Conservation (phyloP, 30 jellyfish, hydroid and myxozoan genomes). For the Pelagia noctiluca region DNA sequence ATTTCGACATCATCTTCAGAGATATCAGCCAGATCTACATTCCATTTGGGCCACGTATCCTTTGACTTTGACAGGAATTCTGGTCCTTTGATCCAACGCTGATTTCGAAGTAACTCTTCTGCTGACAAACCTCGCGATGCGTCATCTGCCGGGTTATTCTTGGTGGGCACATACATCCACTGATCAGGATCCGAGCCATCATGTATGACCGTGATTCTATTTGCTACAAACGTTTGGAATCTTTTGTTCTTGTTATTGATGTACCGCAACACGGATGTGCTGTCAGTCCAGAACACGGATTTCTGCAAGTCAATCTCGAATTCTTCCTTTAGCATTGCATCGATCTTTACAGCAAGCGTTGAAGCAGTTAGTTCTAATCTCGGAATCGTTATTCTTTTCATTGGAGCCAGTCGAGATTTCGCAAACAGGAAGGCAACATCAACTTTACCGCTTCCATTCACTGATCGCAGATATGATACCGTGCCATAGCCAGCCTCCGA, state of each 20-base stretch:
- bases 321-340: conserved; percentile 49
- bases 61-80: conserved; percentile 21
- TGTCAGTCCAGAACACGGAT: conserved; percentile 64
- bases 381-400: conserved; percentile 63
- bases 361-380: conserved; percentile 72
- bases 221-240: conserved; percentile 71
- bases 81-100: conserved; percentile 67
- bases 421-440: conserved; percentile 38
- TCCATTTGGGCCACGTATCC: conserved; percentile 34
- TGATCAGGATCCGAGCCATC: conserved; percentile 40
- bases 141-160: conserved; percentile 60
- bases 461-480: conserved; percentile 56
- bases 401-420: conserved; percentile 61
- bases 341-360: conserved; percentile 54
- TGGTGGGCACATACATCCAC: conserved; percentile 48
- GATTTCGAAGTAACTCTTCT: conserved; percentile 9
- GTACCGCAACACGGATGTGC: conserved; percentile 57
- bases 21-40: not conserved
- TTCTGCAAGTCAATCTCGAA: conserved; percentile 25
- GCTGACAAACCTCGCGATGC: conserved; percentile 54
- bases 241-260: conserved; percentile 48
- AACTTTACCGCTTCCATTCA: conserved; percentile 26
- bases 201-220: conserved; percentile 32
- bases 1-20: not conserved
- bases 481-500: conserved; percentile 63